Conservation (phyloP, 2,888 invertebrate genomes). For the Eilema sororculum region DNA sequence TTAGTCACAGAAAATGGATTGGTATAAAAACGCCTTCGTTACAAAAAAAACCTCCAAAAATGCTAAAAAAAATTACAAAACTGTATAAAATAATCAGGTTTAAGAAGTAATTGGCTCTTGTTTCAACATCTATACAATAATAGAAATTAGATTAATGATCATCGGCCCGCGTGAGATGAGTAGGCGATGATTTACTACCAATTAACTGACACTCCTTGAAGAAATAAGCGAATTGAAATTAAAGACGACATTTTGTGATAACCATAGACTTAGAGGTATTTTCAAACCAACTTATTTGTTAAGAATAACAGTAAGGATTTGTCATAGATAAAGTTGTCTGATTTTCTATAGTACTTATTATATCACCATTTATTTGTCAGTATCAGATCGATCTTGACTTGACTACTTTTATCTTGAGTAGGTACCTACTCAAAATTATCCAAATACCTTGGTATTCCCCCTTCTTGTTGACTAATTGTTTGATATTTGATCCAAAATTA, state of each 20-base stretch:
- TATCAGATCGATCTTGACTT: no score
- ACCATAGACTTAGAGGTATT: constrained; percentile 22
- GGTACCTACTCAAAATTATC: no score
- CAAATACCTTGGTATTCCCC: no score
- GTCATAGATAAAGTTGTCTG: no score
- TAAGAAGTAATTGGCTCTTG: constrained; percentile 16
- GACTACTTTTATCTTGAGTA: no score
- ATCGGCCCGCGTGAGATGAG: constrained; percentile 38
- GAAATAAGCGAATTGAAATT: constrained; percentile 55
- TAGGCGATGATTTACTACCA: constrained; percentile 58
- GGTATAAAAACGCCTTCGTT: neutral
- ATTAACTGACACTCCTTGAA: constrained; percentile 49
- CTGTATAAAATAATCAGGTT: constrained; percentile 21
- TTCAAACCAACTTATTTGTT: no score
- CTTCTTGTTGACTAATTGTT: no score
- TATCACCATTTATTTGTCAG: no score
- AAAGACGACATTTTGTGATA: constrained; percentile 30
- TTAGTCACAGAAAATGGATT: neutral
- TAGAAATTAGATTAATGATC: constrained; percentile 43
- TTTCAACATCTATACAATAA: constrained; percentile 28
- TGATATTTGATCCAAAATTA: no score
- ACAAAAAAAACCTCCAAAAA: neutral
- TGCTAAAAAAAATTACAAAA: neutral
- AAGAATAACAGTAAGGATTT: no score
- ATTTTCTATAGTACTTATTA: no score